Conservation (phyloP, 53 echinoderm and acorn worm species). For the Arbacia lixula region DNA sequence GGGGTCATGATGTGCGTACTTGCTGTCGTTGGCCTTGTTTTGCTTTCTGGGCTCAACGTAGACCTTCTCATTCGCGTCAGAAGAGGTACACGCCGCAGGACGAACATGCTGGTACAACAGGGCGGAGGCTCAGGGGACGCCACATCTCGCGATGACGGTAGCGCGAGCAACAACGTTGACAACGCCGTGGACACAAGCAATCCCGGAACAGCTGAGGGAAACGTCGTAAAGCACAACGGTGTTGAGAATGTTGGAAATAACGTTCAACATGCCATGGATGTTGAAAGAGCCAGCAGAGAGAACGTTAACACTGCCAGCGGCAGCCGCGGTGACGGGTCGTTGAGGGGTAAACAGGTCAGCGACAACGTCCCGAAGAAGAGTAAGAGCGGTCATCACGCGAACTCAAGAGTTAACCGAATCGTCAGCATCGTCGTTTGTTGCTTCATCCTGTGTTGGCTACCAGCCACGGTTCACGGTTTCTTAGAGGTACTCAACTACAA, state of each 20-base stretch:
- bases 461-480: not conserved
- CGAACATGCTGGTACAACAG: not conserved
- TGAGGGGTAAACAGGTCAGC: no score
- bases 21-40: not conserved
- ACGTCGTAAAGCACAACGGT: no score
- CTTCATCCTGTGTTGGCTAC: not conserved
- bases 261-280: no score
- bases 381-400: no score
- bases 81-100: not conserved
- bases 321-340: no score
- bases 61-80: not conserved
- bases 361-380: no score
- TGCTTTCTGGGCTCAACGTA: not conserved
- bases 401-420: not conserved
- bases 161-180: not conserved
- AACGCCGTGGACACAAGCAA: not conserved
- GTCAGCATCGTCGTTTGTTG: not conserved
- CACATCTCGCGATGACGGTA: not conserved
- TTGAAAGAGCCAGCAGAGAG: no score
- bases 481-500: not conserved
- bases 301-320: no score
- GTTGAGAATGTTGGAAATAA: no score
- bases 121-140: not conserved
- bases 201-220: no score
- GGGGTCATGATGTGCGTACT: not conserved